Evolutionary conservation across 1,140 invertebrate species (phyloP).

Genomic region (Heliothis virescens): DNA sequence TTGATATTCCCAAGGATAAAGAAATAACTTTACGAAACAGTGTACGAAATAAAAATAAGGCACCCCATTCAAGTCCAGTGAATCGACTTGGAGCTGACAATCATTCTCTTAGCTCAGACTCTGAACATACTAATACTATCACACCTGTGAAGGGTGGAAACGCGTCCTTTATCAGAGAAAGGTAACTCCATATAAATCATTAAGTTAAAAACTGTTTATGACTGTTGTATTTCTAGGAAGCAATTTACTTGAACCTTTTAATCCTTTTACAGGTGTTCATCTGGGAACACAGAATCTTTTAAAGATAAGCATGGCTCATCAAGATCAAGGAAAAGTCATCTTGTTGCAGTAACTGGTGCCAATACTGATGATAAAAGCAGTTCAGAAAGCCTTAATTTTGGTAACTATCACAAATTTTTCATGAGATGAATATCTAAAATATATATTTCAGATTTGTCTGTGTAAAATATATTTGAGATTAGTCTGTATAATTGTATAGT

Average conservation of each 20-base stretch:
- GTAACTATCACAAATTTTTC: slow-evolving; percentile 61
- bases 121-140: slow-evolving; percentile 87
- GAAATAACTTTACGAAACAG: slow-evolving; percentile 59
- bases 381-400: slow-evolving; percentile 89
- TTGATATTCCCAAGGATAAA: slow-evolving; percentile 64
- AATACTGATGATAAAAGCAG: slow-evolving; percentile 90
- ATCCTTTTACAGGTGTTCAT: slow-evolving; percentile 86
- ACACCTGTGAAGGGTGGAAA: slow-evolving; percentile 72
- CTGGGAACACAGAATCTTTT: slow-evolving; percentile 87
- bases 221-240: too few species aligned
- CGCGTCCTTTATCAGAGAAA: slow-evolving; percentile 87
- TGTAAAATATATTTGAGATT: too few species aligned
- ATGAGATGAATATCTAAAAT: too few species aligned
- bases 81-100: slow-evolving; percentile 83
- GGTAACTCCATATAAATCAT: slow-evolving; percentile 73
- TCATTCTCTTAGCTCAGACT: slow-evolving; percentile 89
- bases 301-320: slow-evolving; percentile 86
- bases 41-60: slow-evolving; percentile 66
- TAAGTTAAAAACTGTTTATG: neutral
- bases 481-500: slow-evolving; percentile 72
- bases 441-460: too few species aligned
- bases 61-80: slow-evolving; percentile 73
- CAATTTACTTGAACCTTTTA: neutral
- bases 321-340: slow-evolving; percentile 80
- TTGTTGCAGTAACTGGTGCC: slow-evolving; percentile 86